phyloP scores from a whole-genome alignment of 2,888 invertebrate species.

The Lacanobia oleracea region DNA sequence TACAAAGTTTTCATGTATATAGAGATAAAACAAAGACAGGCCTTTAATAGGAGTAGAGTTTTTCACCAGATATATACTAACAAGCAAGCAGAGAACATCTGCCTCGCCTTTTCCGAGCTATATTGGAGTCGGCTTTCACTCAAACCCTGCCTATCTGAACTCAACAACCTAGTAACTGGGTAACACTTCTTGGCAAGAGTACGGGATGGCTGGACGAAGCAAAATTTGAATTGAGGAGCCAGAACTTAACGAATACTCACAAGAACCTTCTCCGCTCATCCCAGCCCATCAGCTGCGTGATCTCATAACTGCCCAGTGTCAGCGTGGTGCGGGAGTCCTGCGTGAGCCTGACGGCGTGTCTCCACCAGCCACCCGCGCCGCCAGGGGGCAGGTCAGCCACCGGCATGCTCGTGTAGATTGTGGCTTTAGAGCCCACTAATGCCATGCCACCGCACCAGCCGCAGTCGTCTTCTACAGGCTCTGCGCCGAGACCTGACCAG shows the following conservation, averaged over 20 bases:
- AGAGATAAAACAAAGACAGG: too few species aligned
- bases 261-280: constrained; percentile 93
- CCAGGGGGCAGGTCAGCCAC: constrained; percentile 82
- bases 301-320: constrained; percentile 94
- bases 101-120: too few species aligned
- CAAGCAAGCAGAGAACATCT: too few species aligned
- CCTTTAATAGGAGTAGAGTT: too few species aligned
- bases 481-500: constrained; percentile 88
- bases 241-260: constrained; percentile 83
- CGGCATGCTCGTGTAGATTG: constrained; percentile 88
- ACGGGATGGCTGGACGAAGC: too few species aligned
- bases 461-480: constrained; percentile 83
- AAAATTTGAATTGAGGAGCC: not conserved
- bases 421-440: constrained; percentile 79
- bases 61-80: too few species aligned
- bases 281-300: constrained; percentile 94
- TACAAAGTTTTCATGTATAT: too few species aligned
- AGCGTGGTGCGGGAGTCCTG: constrained; percentile 83
- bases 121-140: too few species aligned
- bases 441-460: constrained; percentile 87
- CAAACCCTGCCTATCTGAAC: too few species aligned
- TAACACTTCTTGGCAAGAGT: too few species aligned
- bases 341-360: constrained; percentile 80
- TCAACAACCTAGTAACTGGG: too few species aligned
- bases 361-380: constrained; percentile 82